These are phyloP conservation scores for Acarapis woodi DNA, from an alignment of 1,140 invertebrate species.

Conservation along the genomic window DNA sequence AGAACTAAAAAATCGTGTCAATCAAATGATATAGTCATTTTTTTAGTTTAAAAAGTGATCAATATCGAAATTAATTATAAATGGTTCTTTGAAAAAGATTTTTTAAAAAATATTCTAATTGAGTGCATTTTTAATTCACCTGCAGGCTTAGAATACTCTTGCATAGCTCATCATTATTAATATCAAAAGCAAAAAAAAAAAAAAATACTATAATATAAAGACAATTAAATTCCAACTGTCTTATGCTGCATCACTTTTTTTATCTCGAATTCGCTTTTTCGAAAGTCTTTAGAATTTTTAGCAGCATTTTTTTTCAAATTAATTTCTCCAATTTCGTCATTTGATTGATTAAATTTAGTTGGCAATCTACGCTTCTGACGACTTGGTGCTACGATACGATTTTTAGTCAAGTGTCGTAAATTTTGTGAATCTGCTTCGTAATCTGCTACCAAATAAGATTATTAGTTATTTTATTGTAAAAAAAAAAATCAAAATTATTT, in stretches of 20 bases:
- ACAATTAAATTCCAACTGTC: background rate
- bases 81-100: too few species aligned
- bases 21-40: too few species aligned
- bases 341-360: conserved; percentile 1
- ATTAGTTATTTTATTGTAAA: conserved; percentile 8
- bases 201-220: too few species aligned
- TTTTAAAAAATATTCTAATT: too few species aligned
- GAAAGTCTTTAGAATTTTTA: background rate
- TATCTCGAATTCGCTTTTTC: background rate
- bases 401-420: conserved; percentile 12
- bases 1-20: too few species aligned
- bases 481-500: conserved; percentile 1
- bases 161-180: too few species aligned
- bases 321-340: too few species aligned
- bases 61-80: too few species aligned
- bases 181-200: too few species aligned
- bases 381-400: conserved; percentile 7
- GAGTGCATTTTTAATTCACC: too few species aligned
- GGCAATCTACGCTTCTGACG: conserved; percentile 7
- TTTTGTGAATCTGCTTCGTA: background rate
- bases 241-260: background rate
- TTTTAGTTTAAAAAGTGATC: too few species aligned
- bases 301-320: background rate
- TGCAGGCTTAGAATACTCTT: too few species aligned
- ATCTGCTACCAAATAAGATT: background rate